Conservation (phyloP, 2,113 vertebrate species). For the Gadus macrocephalus region DNA sequence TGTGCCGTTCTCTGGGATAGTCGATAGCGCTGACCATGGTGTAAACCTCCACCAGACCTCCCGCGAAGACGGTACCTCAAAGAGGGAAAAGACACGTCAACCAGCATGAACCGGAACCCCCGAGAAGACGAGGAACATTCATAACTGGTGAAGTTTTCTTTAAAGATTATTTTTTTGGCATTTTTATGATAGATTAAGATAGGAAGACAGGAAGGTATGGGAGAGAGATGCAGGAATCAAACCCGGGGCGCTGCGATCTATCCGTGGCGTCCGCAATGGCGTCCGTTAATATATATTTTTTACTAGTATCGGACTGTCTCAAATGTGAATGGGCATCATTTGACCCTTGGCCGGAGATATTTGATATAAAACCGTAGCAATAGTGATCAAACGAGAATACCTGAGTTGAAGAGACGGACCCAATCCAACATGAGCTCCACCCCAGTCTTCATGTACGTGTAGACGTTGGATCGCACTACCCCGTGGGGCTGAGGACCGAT, state of each 20-base stretch:
- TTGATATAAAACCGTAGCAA: too few relatives aligned
- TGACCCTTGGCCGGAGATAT: too few relatives aligned
- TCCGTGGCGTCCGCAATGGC: too few relatives aligned
- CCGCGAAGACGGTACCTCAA: slow-evolving; percentile 58
- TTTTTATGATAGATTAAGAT: too few relatives aligned
- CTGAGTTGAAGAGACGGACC: slow-evolving; percentile 64
- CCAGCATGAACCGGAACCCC: neutral
- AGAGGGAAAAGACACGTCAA: neutral
- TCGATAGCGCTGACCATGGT: slow-evolving; percentile 63
- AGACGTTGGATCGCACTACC: slow-evolving; percentile 64
- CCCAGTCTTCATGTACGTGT: slow-evolving; percentile 49
- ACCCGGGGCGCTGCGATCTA: too few relatives aligned
- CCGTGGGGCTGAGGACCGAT: slow-evolving; percentile 69
- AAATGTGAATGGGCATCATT: too few relatives aligned
- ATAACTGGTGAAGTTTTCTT: too few relatives aligned
- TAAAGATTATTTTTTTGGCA: too few relatives aligned
- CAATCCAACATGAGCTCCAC: slow-evolving; percentile 63
- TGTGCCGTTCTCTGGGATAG: slow-evolving; percentile 60
- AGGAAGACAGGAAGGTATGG: too few relatives aligned
- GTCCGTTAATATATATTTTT: too few relatives aligned
- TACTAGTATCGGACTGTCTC: too few relatives aligned
- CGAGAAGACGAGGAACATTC: neutral
- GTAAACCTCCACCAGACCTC: slow-evolving; percentile 58
- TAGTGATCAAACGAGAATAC: slow-evolving; percentile 27
- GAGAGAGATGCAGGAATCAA: too few relatives aligned